A percentile compares a stretch with the other conserved stretches of the same genome.
These are phyloP conservation scores for Engraulis encrasicolus DNA, from an alignment of 2,113 vertebrate species.

Conservation along the genomic window DNA sequence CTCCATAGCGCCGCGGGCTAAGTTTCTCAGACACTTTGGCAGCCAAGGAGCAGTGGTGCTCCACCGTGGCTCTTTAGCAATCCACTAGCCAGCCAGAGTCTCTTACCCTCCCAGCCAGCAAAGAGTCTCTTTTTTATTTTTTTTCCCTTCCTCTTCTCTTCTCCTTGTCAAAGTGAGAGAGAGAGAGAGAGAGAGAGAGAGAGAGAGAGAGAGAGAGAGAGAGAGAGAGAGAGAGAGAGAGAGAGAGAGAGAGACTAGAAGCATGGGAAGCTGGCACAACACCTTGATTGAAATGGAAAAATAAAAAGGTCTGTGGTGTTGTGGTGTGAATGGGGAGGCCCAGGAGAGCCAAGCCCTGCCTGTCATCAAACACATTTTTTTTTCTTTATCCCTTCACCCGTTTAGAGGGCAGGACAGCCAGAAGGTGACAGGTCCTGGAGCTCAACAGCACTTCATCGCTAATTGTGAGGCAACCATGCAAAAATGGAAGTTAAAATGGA, in stretches of 20 bases:
- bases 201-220: no score
- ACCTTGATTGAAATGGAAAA: constrained; percentile 39
- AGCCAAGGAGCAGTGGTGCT: constrained; percentile 64
- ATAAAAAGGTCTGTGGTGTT: constrained; percentile 28
- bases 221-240: no score
- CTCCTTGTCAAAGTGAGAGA: neutral
- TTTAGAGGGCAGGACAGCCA: constrained; percentile 46
- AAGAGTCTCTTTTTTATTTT: constrained; percentile 51
- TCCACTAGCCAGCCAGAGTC: no score
- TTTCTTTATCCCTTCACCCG: constrained; percentile 39
- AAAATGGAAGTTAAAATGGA: constrained; percentile 44
- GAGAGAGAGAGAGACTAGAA: neutral
- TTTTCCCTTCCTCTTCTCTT: no score
- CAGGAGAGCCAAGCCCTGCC: constrained; percentile 51
- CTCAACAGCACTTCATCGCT: constrained; percentile 41
- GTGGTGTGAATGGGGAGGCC: neutral
- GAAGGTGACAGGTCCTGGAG: constrained; percentile 40
- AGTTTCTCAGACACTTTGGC: constrained; percentile 64
- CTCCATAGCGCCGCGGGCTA: constrained; percentile 65
- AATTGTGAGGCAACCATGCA: constrained; percentile 58
- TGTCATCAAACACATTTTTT: constrained; percentile 58
- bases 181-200: no score
- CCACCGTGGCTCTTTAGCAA: constrained; percentile 42
- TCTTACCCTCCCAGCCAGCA: constrained; percentile 58
- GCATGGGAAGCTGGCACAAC: constrained; percentile 16